A percentile compares a stretch with the other conserved stretches of the same genome.
These are phyloP conservation scores for Doryteuthis pealeii DNA, from an alignment of 1,140 invertebrate species.

Conservation along the genomic window DNA sequence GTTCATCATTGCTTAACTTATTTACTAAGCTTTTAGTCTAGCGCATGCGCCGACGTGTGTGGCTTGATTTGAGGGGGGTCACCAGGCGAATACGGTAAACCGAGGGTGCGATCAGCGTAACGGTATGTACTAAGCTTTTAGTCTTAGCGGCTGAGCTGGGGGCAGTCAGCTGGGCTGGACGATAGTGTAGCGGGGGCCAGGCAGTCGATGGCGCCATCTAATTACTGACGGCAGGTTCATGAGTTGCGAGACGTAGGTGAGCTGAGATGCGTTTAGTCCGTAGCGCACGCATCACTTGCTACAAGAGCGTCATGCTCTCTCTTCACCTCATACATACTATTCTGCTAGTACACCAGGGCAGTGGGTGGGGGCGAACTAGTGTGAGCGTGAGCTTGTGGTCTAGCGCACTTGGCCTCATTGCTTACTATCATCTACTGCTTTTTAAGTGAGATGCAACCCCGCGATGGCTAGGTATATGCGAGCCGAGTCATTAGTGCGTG, in stretches of 20 bases:
- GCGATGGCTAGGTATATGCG: too few species aligned
- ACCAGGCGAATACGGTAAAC: conserved; percentile 7
- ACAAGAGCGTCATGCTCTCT: not conserved
- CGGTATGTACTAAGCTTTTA: not conserved
- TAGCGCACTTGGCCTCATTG: too few species aligned
- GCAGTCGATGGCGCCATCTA: not conserved
- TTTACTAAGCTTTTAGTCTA: too few species aligned
- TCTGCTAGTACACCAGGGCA: too few species aligned
- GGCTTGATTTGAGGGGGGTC: not conserved
- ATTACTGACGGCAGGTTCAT: not conserved
- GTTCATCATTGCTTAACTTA: too few species aligned
- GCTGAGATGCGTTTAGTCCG: not conserved
- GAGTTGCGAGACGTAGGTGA: not conserved
- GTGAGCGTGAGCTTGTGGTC: too few species aligned
- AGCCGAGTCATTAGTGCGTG: too few species aligned
- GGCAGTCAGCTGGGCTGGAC: not conserved
- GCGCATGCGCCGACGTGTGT: too few species aligned
- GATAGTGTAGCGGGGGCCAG: not conserved
- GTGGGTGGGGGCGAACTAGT: too few species aligned
- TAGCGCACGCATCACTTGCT: not conserved
- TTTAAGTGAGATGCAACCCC: too few species aligned
- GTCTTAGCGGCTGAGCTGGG: not conserved
- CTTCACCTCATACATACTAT: too few species aligned
- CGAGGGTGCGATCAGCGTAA: conserved; percentile 9
- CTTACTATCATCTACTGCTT: too few species aligned